These are phyloP conservation scores for Eilema depressum DNA, from an alignment of 2,888 invertebrate genomes.

Conservation along the genomic window DNA sequence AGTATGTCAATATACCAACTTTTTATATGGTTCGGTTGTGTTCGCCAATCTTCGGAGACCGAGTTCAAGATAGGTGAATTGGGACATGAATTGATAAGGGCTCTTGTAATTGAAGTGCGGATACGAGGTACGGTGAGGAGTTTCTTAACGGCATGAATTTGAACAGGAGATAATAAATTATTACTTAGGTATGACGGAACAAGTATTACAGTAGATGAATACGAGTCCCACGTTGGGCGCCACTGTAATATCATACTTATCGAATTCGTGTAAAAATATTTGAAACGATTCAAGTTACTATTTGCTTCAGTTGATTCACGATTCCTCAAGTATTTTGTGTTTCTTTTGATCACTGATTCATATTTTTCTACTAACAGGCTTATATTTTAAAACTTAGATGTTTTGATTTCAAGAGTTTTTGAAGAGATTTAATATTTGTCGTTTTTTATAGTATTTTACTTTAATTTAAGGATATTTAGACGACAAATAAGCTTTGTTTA, in stretches of 20 bases:
- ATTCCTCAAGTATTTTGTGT: neutral
- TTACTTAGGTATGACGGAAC: neutral
- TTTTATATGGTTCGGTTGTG: slow-evolving; percentile 4
- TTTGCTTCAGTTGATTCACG: neutral
- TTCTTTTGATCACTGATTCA: neutral
- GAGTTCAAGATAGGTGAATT: neutral
- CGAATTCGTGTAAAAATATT: neutral
- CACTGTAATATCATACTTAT: neutral
- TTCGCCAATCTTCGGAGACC: neutral
- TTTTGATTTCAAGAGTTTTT: neutral
- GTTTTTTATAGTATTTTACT: no score
- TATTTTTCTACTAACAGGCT: neutral
- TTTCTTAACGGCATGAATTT: neutral
- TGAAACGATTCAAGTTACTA: neutral
- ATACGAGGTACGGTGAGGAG: neutral
- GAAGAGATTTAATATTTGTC: neutral
- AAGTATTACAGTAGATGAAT: neutral
- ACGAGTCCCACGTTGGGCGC: no score
- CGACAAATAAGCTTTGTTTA: no score
- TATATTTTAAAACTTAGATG: neutral
- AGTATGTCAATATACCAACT: neutral
- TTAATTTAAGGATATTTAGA: no score
- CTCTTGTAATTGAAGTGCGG: neutral
- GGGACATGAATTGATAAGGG: neutral
- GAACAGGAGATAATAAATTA: neutral